Evolutionary conservation across 2,797 vertebrate genomes (phyloP).

Genomic region (Erpetoichthys calabaricus): DNA sequence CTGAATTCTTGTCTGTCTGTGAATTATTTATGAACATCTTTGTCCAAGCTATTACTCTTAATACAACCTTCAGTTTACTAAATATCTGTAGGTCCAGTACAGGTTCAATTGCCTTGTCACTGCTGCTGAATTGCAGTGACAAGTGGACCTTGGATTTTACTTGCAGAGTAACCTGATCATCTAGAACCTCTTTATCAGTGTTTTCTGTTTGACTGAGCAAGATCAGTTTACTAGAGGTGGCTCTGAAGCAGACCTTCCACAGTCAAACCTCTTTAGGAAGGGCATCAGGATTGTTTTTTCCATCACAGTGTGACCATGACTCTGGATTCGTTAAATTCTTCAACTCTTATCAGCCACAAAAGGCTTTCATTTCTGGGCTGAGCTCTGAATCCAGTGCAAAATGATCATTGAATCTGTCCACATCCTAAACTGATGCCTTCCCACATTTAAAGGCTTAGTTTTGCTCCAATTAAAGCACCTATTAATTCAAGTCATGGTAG

Average conservation of each 20-base stretch:
- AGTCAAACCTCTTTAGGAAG: not conserved
- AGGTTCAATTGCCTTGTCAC: not conserved
- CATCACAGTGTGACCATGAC: not conserved
- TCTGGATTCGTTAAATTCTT: not conserved
- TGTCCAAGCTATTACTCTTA: not conserved
- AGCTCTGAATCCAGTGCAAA: slow-evolving; percentile 10
- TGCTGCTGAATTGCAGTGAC: too few relatives aligned
- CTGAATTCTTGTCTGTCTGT: not conserved
- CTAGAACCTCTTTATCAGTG: not conserved
- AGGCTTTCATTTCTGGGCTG: slow-evolving; percentile 8
- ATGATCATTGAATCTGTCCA: slow-evolving; percentile 18
- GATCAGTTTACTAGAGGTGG: not conserved
- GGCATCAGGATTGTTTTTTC: not conserved
- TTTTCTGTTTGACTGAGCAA: too few relatives aligned
- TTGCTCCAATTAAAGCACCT: slow-evolving; percentile 17
- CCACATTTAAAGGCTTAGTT: slow-evolving; percentile 11
- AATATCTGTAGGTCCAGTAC: not conserved
- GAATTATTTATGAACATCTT: not conserved
- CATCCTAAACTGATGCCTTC: slow-evolving; percentile 8
- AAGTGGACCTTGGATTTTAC: too few relatives aligned
- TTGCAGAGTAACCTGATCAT: not conserved
- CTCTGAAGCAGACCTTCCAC: not conserved
- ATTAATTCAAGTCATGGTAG: slow-evolving; percentile 14
- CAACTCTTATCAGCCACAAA: slow-evolving; percentile 4
- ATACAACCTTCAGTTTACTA: not conserved